phyloP scores from a whole-genome alignment of 1,140 invertebrate species.

The Theocolax elegans region DNA sequence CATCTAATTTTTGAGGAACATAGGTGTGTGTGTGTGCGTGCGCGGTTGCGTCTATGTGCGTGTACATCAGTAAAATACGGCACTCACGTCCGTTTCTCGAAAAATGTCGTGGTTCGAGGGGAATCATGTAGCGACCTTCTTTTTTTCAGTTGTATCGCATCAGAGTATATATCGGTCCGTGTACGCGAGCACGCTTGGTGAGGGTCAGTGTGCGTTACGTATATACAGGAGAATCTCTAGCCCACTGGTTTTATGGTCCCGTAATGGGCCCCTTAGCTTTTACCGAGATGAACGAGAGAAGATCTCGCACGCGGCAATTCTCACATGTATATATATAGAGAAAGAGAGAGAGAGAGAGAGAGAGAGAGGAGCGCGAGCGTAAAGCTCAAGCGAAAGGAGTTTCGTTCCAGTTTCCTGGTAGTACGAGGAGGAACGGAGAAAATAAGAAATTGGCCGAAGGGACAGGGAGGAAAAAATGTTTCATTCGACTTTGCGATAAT shows the following conservation, averaged over 20 bases:
- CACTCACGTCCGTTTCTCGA: neutral
- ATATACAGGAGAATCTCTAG: no score
- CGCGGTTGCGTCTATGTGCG: no score
- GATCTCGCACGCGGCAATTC: no score
- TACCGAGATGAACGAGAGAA: slow-evolving; percentile 37
- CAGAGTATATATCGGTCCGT: no score
- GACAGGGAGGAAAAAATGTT: slow-evolving; percentile 33
- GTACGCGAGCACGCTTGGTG: no score
- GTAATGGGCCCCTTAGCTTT: slow-evolving; percentile 63
- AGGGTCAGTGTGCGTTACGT: no score
- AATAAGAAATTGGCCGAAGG: slow-evolving; percentile 39
- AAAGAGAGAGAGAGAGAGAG: slow-evolving; percentile 48
- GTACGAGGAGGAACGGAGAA: slow-evolving; percentile 20
- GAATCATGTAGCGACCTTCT: no score
- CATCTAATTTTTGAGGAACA: no score
- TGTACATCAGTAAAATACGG: neutral
- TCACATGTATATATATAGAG: no score
- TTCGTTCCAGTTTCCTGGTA: slow-evolving; percentile 55
- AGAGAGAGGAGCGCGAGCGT: neutral
- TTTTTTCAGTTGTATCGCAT: no score
- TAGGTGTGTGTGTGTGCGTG: no score
- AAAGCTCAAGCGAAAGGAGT: no score
- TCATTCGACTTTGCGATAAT: slow-evolving; percentile 37
- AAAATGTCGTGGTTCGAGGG: slow-evolving; percentile 17
- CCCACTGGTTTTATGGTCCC: slow-evolving; percentile 59